Conservation (phyloP, 2,113 vertebrate species). For the Sorex fumeus region DNA sequence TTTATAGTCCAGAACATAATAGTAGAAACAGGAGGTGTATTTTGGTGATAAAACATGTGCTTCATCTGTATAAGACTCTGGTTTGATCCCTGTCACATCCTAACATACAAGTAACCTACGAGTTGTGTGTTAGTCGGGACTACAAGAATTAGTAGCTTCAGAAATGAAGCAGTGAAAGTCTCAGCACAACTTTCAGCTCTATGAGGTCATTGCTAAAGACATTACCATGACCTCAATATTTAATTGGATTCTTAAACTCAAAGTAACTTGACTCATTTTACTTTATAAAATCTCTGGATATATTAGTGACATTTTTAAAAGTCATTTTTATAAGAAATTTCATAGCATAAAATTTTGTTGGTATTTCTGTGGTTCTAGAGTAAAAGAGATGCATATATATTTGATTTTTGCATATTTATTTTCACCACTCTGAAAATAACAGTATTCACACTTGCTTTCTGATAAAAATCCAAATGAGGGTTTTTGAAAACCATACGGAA, state of each 20-base stretch:
- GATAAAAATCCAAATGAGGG: neutral
- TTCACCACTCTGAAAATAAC: conserved; percentile 53
- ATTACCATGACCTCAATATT: neutral
- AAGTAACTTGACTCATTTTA: conserved; percentile 50
- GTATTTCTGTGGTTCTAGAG: conserved; percentile 10
- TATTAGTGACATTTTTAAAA: neutral
- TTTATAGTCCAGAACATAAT: too few species aligned
- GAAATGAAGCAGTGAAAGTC: neutral
- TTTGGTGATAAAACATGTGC: neutral
- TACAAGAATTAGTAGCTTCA: neutral
- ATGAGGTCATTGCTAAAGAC: conserved; percentile 27
- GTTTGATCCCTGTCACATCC: too few species aligned
- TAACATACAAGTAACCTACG: neutral
- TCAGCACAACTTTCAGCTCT: neutral
- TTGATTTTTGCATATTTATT: conserved; percentile 56
- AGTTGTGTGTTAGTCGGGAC: neutral
- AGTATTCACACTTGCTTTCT: conserved; percentile 36
- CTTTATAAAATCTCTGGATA: conserved; percentile 57
- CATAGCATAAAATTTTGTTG: conserved; percentile 55
- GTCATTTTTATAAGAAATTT: conserved; percentile 34
- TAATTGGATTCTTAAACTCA: conserved; percentile 55
- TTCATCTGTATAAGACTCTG: too few species aligned
- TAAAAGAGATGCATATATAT: neutral
- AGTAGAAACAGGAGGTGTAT: neutral
- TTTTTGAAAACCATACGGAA: conserved; percentile 45